Evolutionary conservation across 64 coral and sea anemone genomes (phyloP).

Genomic region (Cladopsammia gracilis): DNA sequence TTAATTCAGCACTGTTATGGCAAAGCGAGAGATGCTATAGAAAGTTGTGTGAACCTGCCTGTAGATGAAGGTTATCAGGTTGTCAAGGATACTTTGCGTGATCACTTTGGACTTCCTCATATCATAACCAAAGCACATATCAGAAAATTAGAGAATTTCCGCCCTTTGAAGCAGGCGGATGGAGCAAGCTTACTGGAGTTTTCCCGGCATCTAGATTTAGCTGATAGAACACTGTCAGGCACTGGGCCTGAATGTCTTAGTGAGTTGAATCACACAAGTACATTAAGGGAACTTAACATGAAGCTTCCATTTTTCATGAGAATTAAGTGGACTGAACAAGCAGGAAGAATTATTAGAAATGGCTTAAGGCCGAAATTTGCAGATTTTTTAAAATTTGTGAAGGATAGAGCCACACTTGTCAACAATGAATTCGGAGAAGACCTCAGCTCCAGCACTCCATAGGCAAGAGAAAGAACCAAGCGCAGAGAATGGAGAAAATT

Average conservation of each 20-base stretch:
- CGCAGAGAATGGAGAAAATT: not conserved
- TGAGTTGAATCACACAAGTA: constrained; percentile 66
- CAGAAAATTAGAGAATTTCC: constrained; percentile 45
- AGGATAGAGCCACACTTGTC: constrained; percentile 58
- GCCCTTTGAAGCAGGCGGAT: constrained; percentile 13
- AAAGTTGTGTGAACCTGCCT: constrained; percentile 70
- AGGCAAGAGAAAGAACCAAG: constrained; percentile 16
- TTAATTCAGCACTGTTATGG: constrained; percentile 22
- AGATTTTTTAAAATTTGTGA: constrained; percentile 80
- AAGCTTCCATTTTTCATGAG: constrained; percentile 71
- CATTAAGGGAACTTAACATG: constrained; percentile 62
- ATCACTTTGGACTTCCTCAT: constrained; percentile 72
- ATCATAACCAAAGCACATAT: constrained; percentile 68
- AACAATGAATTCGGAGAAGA: constrained; percentile 91
- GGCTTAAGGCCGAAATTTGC: too few species aligned
- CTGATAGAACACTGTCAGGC: constrained; percentile 57
- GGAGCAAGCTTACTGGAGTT: constrained; percentile 44
- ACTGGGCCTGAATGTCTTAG: constrained; percentile 66
- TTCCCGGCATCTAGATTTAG: constrained; percentile 36
- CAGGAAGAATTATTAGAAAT: constrained; percentile 81
- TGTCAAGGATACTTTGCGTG: constrained; percentile 58
- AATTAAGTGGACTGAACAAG: constrained; percentile 62
- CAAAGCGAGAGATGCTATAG: constrained; percentile 14
- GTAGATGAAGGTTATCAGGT: constrained; percentile 54
- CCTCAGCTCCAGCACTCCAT: constrained; percentile 22